These are phyloP conservation scores for Amiota mariae DNA, from an alignment of 2,888 invertebrate species.

Conservation along the genomic window DNA sequence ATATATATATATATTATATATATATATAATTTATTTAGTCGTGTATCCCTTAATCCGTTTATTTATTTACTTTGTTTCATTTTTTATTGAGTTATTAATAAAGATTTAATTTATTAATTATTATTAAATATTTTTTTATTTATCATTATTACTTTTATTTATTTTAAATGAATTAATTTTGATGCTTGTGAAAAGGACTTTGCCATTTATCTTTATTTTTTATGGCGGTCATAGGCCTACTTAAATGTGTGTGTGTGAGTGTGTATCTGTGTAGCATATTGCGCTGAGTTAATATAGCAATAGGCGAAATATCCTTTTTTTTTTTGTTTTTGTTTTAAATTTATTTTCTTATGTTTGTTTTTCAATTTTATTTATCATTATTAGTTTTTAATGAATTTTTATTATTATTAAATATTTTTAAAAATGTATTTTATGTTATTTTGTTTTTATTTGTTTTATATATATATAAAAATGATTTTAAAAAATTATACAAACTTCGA, in stretches of 20 bases:
- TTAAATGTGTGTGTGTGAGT: not conserved
- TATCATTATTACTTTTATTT: not conserved
- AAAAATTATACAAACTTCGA: not conserved
- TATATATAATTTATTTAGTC: slow-evolving; percentile 22
- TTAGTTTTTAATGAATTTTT: too few relatives aligned
- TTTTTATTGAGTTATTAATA: slow-evolving; percentile 5
- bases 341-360: slow-evolving; percentile 44
- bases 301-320: not conserved
- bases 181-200: not conserved
- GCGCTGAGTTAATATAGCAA: not conserved
- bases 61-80: slow-evolving; percentile 7
- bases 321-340: too few relatives aligned
- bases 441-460: not conserved
- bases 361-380: too few relatives aligned
- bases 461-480: not conserved
- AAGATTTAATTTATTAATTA: slow-evolving; percentile 17
- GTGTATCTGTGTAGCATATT: not conserved
- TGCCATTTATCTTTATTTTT: not conserved
- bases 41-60: not conserved
- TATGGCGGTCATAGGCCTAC: slow-evolving; percentile 1
- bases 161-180: not conserved
- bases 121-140: not conserved
- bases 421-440: not conserved
- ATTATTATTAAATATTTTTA: too few relatives aligned
- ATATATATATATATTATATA: slow-evolving; percentile 50